Evolutionary conservation across 2,888 invertebrate genomes (phyloP), one percentile per base, ranked within the genome.

Genomic region (Petrolisthes cinctipes): DNA sequence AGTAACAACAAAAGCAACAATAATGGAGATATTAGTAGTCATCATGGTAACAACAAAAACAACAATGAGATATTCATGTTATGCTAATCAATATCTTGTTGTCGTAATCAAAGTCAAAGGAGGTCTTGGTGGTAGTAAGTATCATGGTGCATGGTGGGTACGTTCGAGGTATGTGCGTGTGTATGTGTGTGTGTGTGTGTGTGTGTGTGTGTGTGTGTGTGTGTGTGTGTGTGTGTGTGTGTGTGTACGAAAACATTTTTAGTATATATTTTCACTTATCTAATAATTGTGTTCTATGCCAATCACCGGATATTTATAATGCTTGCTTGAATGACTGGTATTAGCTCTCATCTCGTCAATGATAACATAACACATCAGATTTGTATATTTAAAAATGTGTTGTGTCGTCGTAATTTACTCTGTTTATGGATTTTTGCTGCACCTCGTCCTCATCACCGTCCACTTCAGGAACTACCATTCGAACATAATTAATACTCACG

Each of bases 1-100:
- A 82, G 9, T 7, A 82, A 61, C 61, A 56, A 14, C 54, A 81
- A 82, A 23, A 66, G 37, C 68, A 57, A 57, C 57, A 51, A 82
- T 81, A 17, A 82, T 23, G 20, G 14, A 71, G 73, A 83, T 83
- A 83, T 23, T 83, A 71, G 9, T 83, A 71, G n/a, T 68, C 51
- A 20, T 83, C 20, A 71, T 83, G 5, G 56, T 83, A 57, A 51
- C n/a, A n/a, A n/a, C n/a, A n/a, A n/a, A n/a, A n/a, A n/a, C n/a
- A n/a, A n/a, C n/a, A n/a, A n/a, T n/a, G n/a, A n/a, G n/a, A n/a
- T n/a, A n/a, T n/a, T n/a, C n/a, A n/a, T n/a, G n/a, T n/a, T n/a
- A n/a, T n/a, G n/a, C n/a, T n/a, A n/a, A n/a, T n/a, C n/a, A n/a
- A n/a, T n/a, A n/a, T n/a, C n/a, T n/a, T n/a, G n/a, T n/a, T n/a